phyloP scores from a whole-genome alignment of 2,113 vertebrate species.

The Sorex fumeus region DNA sequence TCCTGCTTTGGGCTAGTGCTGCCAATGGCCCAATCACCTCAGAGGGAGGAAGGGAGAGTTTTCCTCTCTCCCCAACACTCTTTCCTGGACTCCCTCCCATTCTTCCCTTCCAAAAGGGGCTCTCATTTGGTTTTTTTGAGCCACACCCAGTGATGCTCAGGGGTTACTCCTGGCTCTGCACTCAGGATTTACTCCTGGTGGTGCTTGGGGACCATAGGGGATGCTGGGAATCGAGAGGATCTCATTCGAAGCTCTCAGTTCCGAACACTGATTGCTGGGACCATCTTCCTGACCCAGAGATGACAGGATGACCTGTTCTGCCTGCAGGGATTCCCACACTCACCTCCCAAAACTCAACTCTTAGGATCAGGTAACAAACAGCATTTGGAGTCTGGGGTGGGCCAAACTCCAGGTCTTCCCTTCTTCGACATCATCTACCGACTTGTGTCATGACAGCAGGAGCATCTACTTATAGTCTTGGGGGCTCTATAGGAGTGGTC shows the following conservation, averaged over 20 bases:
- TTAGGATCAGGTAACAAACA: background rate
- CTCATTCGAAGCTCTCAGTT: background rate
- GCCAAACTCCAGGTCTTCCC: background rate
- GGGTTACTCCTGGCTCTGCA: too few relatives aligned
- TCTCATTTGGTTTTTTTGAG: too few relatives aligned
- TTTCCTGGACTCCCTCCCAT: background rate
- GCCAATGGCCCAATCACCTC: background rate
- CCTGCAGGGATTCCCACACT: background rate
- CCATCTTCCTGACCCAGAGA: background rate
- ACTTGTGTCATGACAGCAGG: background rate
- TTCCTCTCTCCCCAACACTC: constrained; percentile 30
- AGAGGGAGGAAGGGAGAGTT: background rate
- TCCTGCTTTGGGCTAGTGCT: background rate
- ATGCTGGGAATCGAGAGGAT: too few relatives aligned
- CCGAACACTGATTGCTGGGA: background rate
- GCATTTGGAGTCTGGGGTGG: background rate
- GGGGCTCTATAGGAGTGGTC: background rate
- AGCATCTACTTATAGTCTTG: background rate
- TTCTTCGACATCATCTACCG: background rate
- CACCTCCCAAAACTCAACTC: background rate
- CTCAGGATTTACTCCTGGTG: too few relatives aligned
- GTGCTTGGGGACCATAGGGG: too few relatives aligned
- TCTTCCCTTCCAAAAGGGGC: background rate
- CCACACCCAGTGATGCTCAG: too few relatives aligned
- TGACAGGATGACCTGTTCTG: background rate